These are phyloP conservation scores for Chlamydotis undulata DNA, from an alignment of 2,113 vertebrate species.

Conservation along the genomic window DNA sequence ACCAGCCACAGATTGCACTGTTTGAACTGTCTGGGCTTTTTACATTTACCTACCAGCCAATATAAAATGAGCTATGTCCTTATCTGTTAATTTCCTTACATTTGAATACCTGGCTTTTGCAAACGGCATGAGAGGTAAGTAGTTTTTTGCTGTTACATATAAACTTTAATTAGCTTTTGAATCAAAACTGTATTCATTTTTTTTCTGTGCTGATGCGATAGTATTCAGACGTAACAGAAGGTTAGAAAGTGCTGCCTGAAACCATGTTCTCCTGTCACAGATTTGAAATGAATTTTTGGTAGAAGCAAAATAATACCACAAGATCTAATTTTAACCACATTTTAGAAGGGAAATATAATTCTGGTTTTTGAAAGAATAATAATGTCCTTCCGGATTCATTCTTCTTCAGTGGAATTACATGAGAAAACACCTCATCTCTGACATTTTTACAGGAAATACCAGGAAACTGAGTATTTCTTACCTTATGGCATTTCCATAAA, in stretches of 20 bases:
- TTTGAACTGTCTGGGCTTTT: neutral
- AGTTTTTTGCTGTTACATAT: neutral
- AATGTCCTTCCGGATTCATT: conserved; percentile 23
- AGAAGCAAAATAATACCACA: conserved; percentile 27
- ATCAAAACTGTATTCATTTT: neutral
- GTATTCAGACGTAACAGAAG: neutral
- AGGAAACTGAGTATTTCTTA: conserved; percentile 22
- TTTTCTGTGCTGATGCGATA: neutral
- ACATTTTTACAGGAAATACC: conserved; percentile 63
- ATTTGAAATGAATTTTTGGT: conserved; percentile 23
- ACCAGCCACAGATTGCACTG: neutral
- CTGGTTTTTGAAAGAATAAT: neutral
- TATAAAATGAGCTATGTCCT: neutral
- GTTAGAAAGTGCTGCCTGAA: neutral
- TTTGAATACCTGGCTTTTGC: neutral
- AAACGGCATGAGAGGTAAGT: neutral
- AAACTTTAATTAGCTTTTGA: neutral
- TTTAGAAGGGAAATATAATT: conserved; percentile 36
- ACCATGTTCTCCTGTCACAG: neutral
- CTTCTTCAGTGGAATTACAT: conserved; percentile 18
- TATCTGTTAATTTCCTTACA: neutral
- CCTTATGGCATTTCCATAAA: conserved; percentile 26
- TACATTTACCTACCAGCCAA: neutral
- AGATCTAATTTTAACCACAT: conserved; percentile 38
- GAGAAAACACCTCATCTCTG: conserved; percentile 49